These are phyloP conservation scores for Hippopotamyrus pictus DNA, from an alignment of 2,797 vertebrate species.

Conservation along the genomic window DNA sequence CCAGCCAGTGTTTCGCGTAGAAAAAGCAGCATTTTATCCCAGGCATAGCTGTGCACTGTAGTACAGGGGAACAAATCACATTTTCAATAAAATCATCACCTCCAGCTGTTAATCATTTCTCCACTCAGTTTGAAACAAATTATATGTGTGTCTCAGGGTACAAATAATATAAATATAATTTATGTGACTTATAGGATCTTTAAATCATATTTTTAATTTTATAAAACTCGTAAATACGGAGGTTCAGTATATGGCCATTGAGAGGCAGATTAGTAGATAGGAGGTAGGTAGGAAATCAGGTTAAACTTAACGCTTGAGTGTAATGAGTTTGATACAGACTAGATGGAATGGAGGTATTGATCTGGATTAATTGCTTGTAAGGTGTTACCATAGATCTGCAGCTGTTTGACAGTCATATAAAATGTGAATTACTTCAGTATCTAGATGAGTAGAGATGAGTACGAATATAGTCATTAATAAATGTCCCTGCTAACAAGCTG, in stretches of 20 bases:
- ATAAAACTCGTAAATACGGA: background rate
- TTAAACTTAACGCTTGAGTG: background rate
- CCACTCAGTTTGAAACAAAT: background rate
- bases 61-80: background rate
- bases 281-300: background rate
- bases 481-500: conserved; percentile 1
- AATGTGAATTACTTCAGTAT: background rate
- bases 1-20: background rate
- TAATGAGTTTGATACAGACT: background rate
- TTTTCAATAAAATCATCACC: background rate
- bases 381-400: background rate
- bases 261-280: background rate
- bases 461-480: background rate
- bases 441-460: background rate
- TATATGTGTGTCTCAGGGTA: background rate
- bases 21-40: background rate
- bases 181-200: background rate
- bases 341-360: background rate
- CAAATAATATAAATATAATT: background rate
- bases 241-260: background rate
- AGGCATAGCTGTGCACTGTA: background rate
- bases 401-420: background rate
- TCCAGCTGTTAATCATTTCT: background rate
- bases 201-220: background rate
- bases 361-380: background rate